Conservation (phyloP, 2,888 invertebrate species). For the Therioaphis trifolii region DNA sequence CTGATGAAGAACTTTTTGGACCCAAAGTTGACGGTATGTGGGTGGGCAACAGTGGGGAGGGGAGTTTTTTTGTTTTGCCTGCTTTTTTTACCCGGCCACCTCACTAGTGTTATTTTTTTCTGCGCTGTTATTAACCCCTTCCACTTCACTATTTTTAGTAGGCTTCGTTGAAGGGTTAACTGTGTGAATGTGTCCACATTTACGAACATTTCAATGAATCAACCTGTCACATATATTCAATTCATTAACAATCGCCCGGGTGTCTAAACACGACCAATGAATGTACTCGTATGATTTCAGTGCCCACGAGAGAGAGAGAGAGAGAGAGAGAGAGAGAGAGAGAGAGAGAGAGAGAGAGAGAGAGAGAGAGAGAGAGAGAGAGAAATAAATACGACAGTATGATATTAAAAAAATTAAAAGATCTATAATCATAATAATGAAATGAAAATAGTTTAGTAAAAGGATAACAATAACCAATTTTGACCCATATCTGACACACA, state of each 20-base stretch:
- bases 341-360: too few species aligned
- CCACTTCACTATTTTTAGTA: too few species aligned
- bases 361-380: too few species aligned
- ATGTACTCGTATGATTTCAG: not conserved
- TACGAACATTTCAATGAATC: slow-evolving; percentile 52
- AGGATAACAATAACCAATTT: too few species aligned
- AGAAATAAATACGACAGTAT: too few species aligned
- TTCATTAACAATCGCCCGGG: slow-evolving; percentile 32
- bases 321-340: too few species aligned
- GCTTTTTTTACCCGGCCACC: slow-evolving; percentile 6
- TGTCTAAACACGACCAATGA: not conserved
- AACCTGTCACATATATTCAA: slow-evolving; percentile 27
- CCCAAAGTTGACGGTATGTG: slow-evolving; percentile 48
- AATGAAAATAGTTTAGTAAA: too few species aligned
- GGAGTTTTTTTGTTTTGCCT: slow-evolving; percentile 51
- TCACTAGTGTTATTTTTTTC: slow-evolving; percentile 44
- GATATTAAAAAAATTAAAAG: too few species aligned
- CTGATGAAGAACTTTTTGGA: slow-evolving; percentile 61
- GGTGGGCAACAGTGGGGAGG: not conserved
- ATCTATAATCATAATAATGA: too few species aligned
- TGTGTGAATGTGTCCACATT: slow-evolving; percentile 25
- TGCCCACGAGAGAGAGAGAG: not conserved
- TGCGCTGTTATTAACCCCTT: slow-evolving; percentile 42
- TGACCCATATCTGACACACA: too few species aligned
- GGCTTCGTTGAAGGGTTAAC: not conserved